phyloP scores from a whole-genome alignment of 2,113 vertebrate species.

The Vimba vimba region DNA sequence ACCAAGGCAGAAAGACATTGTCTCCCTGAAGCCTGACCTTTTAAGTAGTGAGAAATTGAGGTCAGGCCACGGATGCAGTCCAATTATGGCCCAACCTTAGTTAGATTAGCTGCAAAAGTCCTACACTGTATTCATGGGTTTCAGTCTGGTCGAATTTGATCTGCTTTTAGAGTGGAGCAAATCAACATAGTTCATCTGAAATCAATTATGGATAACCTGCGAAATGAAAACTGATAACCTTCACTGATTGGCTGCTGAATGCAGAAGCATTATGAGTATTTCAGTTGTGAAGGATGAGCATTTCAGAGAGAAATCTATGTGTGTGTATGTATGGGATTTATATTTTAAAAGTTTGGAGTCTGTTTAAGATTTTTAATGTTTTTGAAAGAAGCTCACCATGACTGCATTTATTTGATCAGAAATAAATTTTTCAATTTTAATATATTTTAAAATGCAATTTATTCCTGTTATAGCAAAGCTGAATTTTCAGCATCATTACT shows the following conservation, averaged over 20 bases:
- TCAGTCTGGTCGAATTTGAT: slow-evolving; percentile 29
- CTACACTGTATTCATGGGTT: slow-evolving; percentile 17
- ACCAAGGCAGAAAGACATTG: slow-evolving; percentile 18
- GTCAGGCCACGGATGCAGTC: slow-evolving; percentile 49
- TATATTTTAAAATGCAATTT: not conserved
- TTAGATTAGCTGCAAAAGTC: slow-evolving; percentile 47
- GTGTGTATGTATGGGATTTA: no score
- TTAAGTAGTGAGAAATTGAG: slow-evolving; percentile 58
- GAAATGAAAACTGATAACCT: slow-evolving; percentile 1
- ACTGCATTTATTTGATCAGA: no score
- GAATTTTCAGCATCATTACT: not conserved
- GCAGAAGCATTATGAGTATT: not conserved
- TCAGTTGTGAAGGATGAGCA: not conserved
- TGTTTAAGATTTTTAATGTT: no score
- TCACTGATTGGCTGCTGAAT: slow-evolving; percentile 8
- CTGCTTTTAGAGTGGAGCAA: slow-evolving; percentile 21
- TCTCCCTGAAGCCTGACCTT: slow-evolving; percentile 54
- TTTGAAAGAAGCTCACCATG: no score
- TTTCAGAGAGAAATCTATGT: not conserved
- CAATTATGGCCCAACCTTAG: slow-evolving; percentile 48
- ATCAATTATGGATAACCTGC: slow-evolving; percentile 34
- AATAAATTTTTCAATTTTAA: not conserved
- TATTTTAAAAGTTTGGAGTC: no score
- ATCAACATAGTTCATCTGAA: slow-evolving; percentile 12
- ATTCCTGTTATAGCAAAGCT: not conserved